phyloP scores from a whole-genome alignment of 2,113 vertebrate species.

The Notiomystis cincta region DNA sequence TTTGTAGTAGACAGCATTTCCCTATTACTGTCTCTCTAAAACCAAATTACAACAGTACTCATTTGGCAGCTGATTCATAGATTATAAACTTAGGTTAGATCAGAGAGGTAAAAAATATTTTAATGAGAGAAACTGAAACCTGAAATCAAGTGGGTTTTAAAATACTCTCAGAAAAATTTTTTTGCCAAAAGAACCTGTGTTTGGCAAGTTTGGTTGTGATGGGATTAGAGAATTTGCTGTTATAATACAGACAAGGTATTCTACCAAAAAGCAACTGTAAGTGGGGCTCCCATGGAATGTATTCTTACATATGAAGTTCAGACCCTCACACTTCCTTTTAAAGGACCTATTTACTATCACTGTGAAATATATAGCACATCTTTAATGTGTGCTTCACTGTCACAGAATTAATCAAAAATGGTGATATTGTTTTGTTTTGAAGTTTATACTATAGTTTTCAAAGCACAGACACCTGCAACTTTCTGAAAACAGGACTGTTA shows the following conservation, averaged over 20 bases:
- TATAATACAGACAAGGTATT: neutral
- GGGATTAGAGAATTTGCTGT: neutral
- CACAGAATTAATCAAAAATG: neutral
- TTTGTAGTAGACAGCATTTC: neutral
- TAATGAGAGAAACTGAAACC: neutral
- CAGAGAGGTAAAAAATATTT: neutral
- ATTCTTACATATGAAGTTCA: neutral
- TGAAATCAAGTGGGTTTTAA: neutral
- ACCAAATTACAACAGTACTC: neutral
- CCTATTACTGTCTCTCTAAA: neutral
- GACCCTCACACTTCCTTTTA: neutral
- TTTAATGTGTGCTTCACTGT: neutral
- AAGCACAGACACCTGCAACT: neutral
- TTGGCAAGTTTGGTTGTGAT: neutral
- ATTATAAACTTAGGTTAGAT: neutral
- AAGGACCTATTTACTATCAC: neutral
- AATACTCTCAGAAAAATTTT: neutral
- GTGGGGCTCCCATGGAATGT: neutral
- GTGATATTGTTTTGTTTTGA: neutral
- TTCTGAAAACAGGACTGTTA: neutral
- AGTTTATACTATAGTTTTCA: neutral
- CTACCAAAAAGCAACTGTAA: neutral
- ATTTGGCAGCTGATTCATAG: neutral
- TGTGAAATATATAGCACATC: neutral
- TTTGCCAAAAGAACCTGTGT: neutral